Evolutionary conservation across 1,140 invertebrate genomes (phyloP), one percentile per base, ranked within the genome.

Genomic region (Caenorhabditis brenneri): DNA sequence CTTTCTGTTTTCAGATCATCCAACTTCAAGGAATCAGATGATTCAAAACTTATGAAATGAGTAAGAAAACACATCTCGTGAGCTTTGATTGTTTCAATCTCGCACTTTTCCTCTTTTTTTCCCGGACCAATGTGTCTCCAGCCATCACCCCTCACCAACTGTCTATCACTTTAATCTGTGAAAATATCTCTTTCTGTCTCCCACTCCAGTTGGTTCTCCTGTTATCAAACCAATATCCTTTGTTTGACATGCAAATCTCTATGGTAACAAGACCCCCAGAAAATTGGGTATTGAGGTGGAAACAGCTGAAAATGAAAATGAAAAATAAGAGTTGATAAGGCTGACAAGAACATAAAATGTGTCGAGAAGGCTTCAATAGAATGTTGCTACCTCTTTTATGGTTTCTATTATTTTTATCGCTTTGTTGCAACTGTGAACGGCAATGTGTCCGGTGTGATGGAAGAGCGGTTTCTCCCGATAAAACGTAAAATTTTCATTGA

Each of bases 11-110:
- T n/a, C 2, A 16, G 22, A 51, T 51, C 2, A 7, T 51, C 16
- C 4, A 16, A 46, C 42, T 1, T n/a, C 19, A n/a, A 22, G 49
- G 22, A 51, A 51, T 51, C 15, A 16, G 15, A n/a, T 51, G 49
- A 6, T 55, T 55, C 51, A 55, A 55, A 42, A 5, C 12, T 42
- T 42, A 42, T 42, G 39, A 42, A 42, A 42, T 42, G 39, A 42
- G 39, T 42, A 42, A 12, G 12, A 42, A 42, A 42, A 42, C 39
- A 42, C 39, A 42, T 42, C 39, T 5, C 12, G 39, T 65, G 65
- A 74, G 65, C 65, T 74, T 24, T 74, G 65, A 74, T 74, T 39
- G 65, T 42, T 74, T 74, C 65, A 42, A 27, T 42, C 29, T 65
- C 29, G 22, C 65, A 74, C 36, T 74, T 74, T 22, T 24, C 36